A percentile compares a stretch with the other conserved stretches of the same genome.
Evolutionary conservation across 2,888 invertebrate species (phyloP).

Genomic region (Clusia tigrina): DNA sequence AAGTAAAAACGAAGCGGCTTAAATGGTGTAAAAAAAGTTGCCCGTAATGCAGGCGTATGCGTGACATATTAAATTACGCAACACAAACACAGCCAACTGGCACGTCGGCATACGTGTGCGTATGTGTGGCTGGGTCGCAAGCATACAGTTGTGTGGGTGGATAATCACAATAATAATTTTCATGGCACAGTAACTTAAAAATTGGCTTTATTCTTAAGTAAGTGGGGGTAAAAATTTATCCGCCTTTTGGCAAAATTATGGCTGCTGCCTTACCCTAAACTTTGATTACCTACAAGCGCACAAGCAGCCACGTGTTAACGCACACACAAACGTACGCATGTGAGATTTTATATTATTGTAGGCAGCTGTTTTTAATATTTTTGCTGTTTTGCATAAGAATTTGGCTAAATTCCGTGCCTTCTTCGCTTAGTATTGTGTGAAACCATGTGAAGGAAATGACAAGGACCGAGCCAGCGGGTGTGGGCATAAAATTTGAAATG

Average conservation of each 20-base stretch:
- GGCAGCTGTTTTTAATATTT: slow-evolving; percentile 24
- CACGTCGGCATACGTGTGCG: no score
- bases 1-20: no score
- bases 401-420: slow-evolving; percentile 45
- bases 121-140: slow-evolving; percentile 7
- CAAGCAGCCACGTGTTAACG: neutral
- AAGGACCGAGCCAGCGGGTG: neutral
- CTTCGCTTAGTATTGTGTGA: no score
- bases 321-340: neutral
- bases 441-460: neutral
- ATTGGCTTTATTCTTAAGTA: slow-evolving; percentile 4
- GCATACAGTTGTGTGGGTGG: no score
- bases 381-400: slow-evolving; percentile 46
- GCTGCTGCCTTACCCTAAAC: neutral
- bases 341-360: neutral
- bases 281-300: neutral
- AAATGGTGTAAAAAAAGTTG: no score
- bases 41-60: no score
- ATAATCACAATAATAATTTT: slow-evolving; percentile 30
- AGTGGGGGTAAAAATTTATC: no score
- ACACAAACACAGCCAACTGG: no score
- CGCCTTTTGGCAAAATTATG: neutral
- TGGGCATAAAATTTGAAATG: neutral
- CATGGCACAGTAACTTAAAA: slow-evolving; percentile 9
- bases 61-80: no score